These are phyloP conservation scores for Porites evermanni DNA, from an alignment of 92 coral and sea anemone species.

Conservation along the genomic window DNA sequence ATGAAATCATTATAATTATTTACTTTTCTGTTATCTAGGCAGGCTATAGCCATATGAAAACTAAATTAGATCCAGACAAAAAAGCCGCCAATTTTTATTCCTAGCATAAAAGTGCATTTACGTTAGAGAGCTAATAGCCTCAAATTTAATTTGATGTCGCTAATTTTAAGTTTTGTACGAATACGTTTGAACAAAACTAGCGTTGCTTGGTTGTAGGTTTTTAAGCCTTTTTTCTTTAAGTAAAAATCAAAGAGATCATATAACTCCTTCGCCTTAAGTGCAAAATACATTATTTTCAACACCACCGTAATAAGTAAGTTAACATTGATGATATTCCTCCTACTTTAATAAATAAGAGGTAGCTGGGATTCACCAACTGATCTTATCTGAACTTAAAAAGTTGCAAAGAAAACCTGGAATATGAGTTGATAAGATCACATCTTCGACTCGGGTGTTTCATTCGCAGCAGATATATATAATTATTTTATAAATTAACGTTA, in stretches of 20 bases:
- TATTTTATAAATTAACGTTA: no score
- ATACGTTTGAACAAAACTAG: neutral
- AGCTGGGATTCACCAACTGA: no score
- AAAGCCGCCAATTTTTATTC: constrained; percentile 16
- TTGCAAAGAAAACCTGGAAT: no score
- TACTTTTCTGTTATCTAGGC: neutral
- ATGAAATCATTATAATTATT: neutral
- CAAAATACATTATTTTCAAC: neutral
- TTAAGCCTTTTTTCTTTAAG: neutral
- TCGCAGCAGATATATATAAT: no score
- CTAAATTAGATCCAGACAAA: neutral
- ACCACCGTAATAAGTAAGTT: neutral
- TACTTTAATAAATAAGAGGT: no score
- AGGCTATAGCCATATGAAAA: neutral
- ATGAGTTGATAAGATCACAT: no score
- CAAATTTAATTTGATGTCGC: neutral
- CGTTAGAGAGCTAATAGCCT: neutral
- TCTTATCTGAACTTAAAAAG: no score
- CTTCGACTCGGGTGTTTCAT: no score
- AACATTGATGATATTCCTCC: neutral
- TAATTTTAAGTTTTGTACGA: neutral
- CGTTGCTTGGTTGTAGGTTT: neutral
- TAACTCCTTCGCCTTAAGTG: neutral
- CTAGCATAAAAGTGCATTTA: neutral
- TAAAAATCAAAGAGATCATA: neutral